A percentile compares a stretch with the other conserved stretches of the same genome.
These are phyloP conservation scores for Todiramphus chloris DNA, from an alignment of 2,113 vertebrate genomes.

Conservation along the genomic window DNA sequence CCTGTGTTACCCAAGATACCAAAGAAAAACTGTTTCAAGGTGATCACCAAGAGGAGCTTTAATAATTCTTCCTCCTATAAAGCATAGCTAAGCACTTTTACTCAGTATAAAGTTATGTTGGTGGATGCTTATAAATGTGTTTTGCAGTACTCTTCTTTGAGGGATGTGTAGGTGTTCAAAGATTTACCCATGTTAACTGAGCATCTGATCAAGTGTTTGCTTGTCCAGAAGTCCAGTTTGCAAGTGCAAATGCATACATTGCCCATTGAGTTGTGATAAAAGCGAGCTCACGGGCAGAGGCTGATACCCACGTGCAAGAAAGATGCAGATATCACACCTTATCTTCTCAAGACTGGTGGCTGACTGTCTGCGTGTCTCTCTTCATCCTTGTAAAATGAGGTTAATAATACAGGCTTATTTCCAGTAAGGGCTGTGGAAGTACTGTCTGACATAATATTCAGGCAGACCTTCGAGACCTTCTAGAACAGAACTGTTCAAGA, in stretches of 20 bases:
- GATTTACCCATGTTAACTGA: rapidly evolving
- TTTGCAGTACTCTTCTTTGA: rapidly evolving
- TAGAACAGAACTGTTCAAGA: neutral
- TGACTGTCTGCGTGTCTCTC: neutral
- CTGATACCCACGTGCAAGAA: rapidly evolving
- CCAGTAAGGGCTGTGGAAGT: neutral
- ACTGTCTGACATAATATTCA: neutral
- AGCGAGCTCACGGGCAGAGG: neutral
- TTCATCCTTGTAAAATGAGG: neutral
- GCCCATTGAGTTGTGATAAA: rapidly evolving
- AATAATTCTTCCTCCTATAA: neutral
- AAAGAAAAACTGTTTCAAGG: neutral
- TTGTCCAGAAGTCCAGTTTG: neutral
- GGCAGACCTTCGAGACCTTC: neutral
- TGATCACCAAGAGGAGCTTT: neutral
- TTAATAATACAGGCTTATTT: neutral
- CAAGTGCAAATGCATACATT: rapidly evolving
- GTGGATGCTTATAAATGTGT: neutral
- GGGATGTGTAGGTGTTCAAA: too few relatives aligned
- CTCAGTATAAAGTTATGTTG: rapidly evolving
- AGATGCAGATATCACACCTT: neutral
- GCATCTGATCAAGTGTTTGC: rapidly evolving
- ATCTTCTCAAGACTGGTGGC: neutral
- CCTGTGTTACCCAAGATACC: too few relatives aligned
- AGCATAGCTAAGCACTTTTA: neutral